Conservation (phyloP, 2,113 vertebrate genomes). For the Melanerpes aurifrons region DNA sequence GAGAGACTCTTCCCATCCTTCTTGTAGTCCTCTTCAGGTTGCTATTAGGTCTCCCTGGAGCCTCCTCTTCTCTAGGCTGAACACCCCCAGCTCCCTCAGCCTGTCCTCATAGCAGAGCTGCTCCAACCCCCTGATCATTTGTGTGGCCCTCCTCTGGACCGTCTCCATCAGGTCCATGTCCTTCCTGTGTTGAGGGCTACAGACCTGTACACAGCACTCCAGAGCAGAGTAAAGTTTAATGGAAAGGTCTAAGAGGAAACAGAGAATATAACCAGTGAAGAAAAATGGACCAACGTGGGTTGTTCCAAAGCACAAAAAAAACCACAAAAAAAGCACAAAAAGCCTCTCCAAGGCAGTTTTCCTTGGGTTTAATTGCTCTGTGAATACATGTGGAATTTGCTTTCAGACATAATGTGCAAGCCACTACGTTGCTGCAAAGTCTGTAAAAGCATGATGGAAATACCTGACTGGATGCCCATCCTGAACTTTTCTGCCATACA, state of each 20-base stretch:
- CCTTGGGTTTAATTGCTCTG: not conserved
- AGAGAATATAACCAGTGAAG: not conserved
- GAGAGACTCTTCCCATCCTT: no score
- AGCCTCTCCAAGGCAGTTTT: not conserved
- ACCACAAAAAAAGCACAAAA: not conserved
- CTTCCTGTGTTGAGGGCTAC: no score
- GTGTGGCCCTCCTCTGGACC: no score
- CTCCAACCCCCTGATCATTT: no score
- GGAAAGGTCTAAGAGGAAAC: not conserved
- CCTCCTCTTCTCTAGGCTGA: no score
- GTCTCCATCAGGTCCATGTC: no score
- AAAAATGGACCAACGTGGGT: not conserved
- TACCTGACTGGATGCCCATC: not conserved
- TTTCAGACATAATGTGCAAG: not conserved
- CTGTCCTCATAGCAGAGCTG: no score
- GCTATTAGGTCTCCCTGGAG: no score
- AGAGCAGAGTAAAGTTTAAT: not conserved
- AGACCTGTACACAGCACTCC: no score
- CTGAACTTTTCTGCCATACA: not conserved
- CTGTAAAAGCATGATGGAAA: conserved; percentile 8
- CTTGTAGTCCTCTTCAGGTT: no score
- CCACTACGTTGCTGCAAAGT: not conserved
- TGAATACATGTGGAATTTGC: not conserved
- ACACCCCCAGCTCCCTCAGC: no score
- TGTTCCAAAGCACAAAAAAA: conserved; percentile 1